Percentiles rank a stretch among this genome's conserved stretches.
Evolutionary conservation across 2,888 invertebrate genomes (phyloP).

Genomic region (Drosophila colorata): DNA sequence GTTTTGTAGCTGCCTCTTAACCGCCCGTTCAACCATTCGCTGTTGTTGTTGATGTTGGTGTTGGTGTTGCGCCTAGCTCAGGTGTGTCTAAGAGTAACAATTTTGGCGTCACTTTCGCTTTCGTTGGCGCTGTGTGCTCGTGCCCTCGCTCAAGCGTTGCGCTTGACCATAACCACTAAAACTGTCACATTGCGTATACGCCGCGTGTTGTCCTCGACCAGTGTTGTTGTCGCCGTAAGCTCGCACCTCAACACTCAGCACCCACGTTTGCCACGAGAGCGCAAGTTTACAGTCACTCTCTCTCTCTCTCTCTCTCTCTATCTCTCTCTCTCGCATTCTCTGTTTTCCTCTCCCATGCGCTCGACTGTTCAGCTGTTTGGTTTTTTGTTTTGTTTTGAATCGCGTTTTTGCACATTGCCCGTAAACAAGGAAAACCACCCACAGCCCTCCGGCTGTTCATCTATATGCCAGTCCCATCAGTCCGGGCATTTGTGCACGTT

Average conservation of each 20-base stretch:
- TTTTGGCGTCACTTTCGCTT: slow-evolving; percentile 68
- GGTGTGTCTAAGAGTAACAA: slow-evolving; percentile 50
- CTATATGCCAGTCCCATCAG: slow-evolving; percentile 30
- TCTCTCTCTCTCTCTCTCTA: slow-evolving; percentile 11
- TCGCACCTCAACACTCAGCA: slow-evolving; percentile 26
- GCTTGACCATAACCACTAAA: slow-evolving; percentile 83
- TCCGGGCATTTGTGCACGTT: slow-evolving; percentile 58
- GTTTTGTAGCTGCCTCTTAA: slow-evolving; percentile 29
- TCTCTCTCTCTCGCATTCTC: slow-evolving; percentile 9
- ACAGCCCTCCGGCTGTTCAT: slow-evolving; percentile 24
- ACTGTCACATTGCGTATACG: slow-evolving; percentile 81
- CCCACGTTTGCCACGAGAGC: slow-evolving; percentile 47
- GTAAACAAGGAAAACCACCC: slow-evolving; percentile 40
- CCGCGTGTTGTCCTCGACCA: slow-evolving; percentile 73
- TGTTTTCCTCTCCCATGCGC: slow-evolving; percentile 8
- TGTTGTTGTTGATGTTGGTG: slow-evolving; percentile 33
- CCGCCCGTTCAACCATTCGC: slow-evolving; percentile 33
- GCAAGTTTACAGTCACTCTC: slow-evolving; percentile 24
- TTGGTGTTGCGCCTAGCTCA: slow-evolving; percentile 39
- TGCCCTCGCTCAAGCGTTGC: slow-evolving; percentile 75
- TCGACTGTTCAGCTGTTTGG: slow-evolving; percentile 58
- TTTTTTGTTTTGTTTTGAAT: slow-evolving; percentile 74
- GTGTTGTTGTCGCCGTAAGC: slow-evolving; percentile 33
- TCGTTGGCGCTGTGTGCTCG: slow-evolving; percentile 37
- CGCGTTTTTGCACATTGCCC: slow-evolving; percentile 41